These are phyloP conservation scores for Cricetomys ansorgei DNA, from an alignment of 2,113 vertebrate species.

Conservation along the genomic window DNA sequence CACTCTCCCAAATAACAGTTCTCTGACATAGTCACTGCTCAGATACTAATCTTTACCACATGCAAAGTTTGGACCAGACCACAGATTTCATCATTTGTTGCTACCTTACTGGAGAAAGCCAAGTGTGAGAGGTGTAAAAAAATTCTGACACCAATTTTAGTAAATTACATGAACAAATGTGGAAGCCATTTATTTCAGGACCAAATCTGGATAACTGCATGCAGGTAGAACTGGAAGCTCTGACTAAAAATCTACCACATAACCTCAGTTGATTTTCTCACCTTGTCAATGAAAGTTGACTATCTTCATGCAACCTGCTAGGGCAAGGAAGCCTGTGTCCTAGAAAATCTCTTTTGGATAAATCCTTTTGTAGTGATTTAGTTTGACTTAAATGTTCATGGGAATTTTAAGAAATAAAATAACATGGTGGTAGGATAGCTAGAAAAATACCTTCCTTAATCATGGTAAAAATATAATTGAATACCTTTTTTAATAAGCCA, in stretches of 20 bases:
- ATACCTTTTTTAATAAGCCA: slow-evolving; percentile 4
- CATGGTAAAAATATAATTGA: not conserved
- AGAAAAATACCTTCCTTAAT: not conserved
- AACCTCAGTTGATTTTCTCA: not conserved
- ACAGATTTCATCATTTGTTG: slow-evolving; percentile 52
- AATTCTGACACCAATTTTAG: slow-evolving; percentile 59
- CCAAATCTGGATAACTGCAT: slow-evolving; percentile 64
- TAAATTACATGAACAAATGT: slow-evolving; percentile 73
- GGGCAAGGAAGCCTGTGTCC: not conserved
- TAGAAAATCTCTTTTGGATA: not conserved
- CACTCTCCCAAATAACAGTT: not conserved
- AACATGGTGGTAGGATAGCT: not conserved
- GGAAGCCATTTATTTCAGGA: slow-evolving; percentile 72
- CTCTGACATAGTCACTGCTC: slow-evolving; percentile 7
- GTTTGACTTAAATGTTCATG: not conserved
- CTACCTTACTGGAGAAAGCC: not conserved
- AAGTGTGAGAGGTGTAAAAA: slow-evolving; percentile 47
- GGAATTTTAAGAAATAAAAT: not conserved
- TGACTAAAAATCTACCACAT: not conserved
- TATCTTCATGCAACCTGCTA: slow-evolving; percentile 12
- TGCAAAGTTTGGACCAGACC: slow-evolving; percentile 47
- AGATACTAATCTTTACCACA: slow-evolving; percentile 57
- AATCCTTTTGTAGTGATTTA: not conserved
- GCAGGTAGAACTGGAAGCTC: slow-evolving; percentile 65
- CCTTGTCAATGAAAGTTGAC: not conserved